These are phyloP conservation scores for Ricordea florida DNA, from an alignment of 92 coral and sea anemone genomes.

Conservation along the genomic window DNA sequence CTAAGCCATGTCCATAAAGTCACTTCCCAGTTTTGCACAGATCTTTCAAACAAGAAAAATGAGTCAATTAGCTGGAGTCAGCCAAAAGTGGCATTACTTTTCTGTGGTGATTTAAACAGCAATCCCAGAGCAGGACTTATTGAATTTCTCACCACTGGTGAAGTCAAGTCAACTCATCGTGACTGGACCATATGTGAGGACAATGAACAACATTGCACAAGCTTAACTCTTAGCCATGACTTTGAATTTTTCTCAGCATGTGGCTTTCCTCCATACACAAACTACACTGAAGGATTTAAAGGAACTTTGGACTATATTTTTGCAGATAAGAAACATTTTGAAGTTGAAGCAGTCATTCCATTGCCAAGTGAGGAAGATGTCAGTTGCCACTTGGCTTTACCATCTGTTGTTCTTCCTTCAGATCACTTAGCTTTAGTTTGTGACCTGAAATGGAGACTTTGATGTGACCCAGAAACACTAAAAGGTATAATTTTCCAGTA, in stretches of 20 bases:
- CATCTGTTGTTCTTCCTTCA: conserved; percentile 95
- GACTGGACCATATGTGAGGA: conserved; percentile 87
- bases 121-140: conserved; percentile 67
- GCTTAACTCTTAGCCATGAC: conserved; percentile 55
- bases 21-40: conserved; percentile 19
- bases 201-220: conserved; percentile 69
- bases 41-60: not conserved
- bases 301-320: conserved; percentile 91
- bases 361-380: conserved; percentile 84
- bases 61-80: not conserved
- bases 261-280: conserved; percentile 85
- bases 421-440: conserved; percentile 96
- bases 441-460: conserved; percentile 82
- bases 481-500: too few relatives aligned
- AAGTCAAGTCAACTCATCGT: conserved; percentile 54
- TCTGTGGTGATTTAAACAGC: conserved; percentile 97
- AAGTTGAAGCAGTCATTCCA: conserved; percentile 86
- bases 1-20: conserved; percentile 69
- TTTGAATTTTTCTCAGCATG: conserved; percentile 70
- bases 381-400: conserved; percentile 73
- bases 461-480: not conserved
- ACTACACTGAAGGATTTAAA: conserved; percentile 81
- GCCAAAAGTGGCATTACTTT: conserved; percentile 66
- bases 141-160: conserved; percentile 67
- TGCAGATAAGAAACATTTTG: conserved; percentile 64